These are phyloP conservation scores for Mus spretus DNA, from an alignment of 2,797 vertebrate species.

Conservation along the genomic window DNA sequence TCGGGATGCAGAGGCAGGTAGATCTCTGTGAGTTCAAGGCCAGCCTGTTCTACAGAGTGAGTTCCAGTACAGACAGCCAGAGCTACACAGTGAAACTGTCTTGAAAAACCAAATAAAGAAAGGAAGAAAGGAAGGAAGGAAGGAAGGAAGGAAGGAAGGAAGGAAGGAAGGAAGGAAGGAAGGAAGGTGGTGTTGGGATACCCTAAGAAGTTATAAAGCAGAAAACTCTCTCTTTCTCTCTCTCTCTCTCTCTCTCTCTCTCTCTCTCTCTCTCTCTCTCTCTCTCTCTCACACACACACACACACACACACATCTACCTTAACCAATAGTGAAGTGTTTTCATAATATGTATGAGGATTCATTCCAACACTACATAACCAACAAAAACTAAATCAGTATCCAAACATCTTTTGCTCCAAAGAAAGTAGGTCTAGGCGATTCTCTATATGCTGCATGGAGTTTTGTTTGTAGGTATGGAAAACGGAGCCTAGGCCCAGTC, in stretches of 20 bases:
- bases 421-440: neutral
- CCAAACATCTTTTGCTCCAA: neutral
- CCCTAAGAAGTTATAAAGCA: neutral
- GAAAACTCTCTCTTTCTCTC: neutral
- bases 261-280: too few species aligned
- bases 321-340: neutral
- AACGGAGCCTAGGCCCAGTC: neutral
- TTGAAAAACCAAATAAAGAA: neutral
- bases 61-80: neutral
- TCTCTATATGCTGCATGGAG: neutral
- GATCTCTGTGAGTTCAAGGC: neutral
- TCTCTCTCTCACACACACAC: too few species aligned
- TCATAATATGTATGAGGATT: neutral
- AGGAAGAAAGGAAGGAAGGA: too few species aligned
- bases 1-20: neutral
- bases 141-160: too few species aligned
- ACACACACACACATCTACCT: neutral
- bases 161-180: too few species aligned
- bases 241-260: too few species aligned
- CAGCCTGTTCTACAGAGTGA: too few species aligned
- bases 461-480: neutral
- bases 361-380: neutral
- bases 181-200: too few species aligned
- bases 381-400: neutral
- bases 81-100: neutral